Base-by-base conservation (phyloP, 2,113 vertebrate species). In the Paracanthobrama guichenoti region DNA sequence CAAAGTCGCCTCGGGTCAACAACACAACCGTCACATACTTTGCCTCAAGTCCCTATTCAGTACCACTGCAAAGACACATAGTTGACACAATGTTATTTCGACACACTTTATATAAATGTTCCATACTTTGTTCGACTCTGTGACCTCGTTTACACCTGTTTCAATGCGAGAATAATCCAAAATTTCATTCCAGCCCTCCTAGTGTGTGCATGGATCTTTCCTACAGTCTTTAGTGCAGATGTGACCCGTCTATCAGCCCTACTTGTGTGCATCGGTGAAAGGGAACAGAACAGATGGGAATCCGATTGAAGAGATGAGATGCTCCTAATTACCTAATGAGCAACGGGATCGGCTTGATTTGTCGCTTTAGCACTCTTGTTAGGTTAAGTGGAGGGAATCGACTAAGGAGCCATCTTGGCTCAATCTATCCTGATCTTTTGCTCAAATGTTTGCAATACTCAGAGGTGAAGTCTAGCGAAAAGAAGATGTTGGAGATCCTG, bases 271-370 rank as follows among this genome's bases (percentile, higher is more conserved):
- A 85, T 87, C 88, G 55, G 84, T 88, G 64, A 83, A 87, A 77
- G 83, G 79, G 86, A 89, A 88, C 87, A 89, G 91, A 91, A 94
- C 88, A 84, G 91, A 94, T 87, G 91, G 90, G 89, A 89, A 91
- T 91, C 90, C 86, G 73, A 92, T 93, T 88, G 89, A 55, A 87
- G 89, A 91, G 91, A 91, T 90, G 87, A 87, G 91, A 92, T 90
- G 90, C 91, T 93, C 90, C 91, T 93, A 94, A 95, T 94, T 93
- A 93, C 87, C 91, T 94, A 95, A 95, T 94, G 94, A 95, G 89
- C 90, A 91, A 87, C 87, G 90, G 91, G 90, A 91, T 84, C 85
- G 84, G 86, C 75, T 92, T 93, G 94, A 95, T 95, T 94, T 95
- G 94, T 94, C 92, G 91, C 91, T 88, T 91, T 90, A 89, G 90